These are phyloP conservation scores for Thamnophis elegans DNA, from an alignment of 2,797 vertebrate genomes.

Conservation along the genomic window DNA sequence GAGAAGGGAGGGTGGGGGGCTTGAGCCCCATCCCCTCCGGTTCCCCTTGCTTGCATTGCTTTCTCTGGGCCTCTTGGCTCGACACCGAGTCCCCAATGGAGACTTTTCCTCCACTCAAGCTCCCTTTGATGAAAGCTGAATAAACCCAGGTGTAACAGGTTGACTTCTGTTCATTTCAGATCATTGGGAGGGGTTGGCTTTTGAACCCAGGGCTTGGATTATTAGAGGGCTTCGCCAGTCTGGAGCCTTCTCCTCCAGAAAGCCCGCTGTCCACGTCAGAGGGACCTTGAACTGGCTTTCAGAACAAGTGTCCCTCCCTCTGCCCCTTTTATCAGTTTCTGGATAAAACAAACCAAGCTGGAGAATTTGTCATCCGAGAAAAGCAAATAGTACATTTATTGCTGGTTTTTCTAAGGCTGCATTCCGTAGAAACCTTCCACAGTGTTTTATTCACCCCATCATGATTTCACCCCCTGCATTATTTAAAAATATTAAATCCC, in stretches of 20 bases:
- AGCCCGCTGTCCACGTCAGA: neutral
- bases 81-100: neutral
- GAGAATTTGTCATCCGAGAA: neutral
- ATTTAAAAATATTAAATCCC: neutral
- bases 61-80: neutral
- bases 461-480: neutral
- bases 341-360: neutral
- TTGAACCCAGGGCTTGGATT: neutral
- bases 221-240: neutral
- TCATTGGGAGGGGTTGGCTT: neutral
- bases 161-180: neutral
- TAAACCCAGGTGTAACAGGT: neutral
- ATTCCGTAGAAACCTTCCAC: neutral
- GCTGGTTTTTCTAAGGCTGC: neutral
- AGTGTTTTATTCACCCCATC: neutral
- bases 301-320: neutral
- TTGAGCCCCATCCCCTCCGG: neutral
- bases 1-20: neutral
- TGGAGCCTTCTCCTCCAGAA: neutral
- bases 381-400: neutral
- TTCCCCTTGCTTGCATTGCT: rapidly evolving
- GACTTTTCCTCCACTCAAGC: neutral
- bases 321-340: neutral
- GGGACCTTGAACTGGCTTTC: neutral
- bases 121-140: neutral